Evolutionary conservation across 2,797 vertebrate species (phyloP).

Genomic region (Spondyliosoma cantharus): DNA sequence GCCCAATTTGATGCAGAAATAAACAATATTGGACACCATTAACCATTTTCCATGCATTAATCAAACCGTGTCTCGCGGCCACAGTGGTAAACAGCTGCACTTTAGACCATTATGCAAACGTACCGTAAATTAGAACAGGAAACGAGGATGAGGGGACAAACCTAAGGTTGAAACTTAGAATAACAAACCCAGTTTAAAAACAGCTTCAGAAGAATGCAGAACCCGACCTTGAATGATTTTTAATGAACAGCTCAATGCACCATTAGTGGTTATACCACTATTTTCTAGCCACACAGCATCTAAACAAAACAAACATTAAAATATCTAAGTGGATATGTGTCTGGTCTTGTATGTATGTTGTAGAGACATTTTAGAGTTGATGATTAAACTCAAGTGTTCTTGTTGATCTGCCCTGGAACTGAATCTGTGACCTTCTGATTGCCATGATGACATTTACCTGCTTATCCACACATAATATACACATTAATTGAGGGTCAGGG

Average conservation of each 20-base stretch:
- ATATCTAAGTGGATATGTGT: background rate
- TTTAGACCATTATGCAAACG: slow-evolving; percentile 6
- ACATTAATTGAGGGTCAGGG: slow-evolving; percentile 72
- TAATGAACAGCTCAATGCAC: slow-evolving; percentile 19
- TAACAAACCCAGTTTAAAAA: slow-evolving; percentile 14
- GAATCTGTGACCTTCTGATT: slow-evolving; percentile 64
- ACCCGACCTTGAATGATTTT: slow-evolving; percentile 1
- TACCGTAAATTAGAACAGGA: slow-evolving; percentile 3
- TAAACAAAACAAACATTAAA: background rate
- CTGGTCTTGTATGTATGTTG: background rate
- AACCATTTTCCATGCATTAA: background rate
- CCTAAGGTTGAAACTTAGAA: background rate
- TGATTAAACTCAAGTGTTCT: slow-evolving; percentile 19
- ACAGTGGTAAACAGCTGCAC: slow-evolving; percentile 26
- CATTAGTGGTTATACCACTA: background rate
- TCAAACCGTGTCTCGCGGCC: slow-evolving; percentile 14
- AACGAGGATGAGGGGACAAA: slow-evolving; percentile 6
- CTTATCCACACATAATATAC: slow-evolving; percentile 64
- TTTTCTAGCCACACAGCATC: slow-evolving; percentile 12
- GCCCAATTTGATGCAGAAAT: background rate
- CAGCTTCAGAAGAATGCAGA: background rate
- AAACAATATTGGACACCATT: background rate
- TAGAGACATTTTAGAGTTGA: background rate
- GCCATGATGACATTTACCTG: slow-evolving; percentile 69
- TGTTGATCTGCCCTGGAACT: slow-evolving; percentile 37